A percentile compares a stretch with the other conserved stretches of the same genome.
phyloP scores from a whole-genome alignment of 2,797 vertebrate species.

The Ambastaia sidthimunki region DNA sequence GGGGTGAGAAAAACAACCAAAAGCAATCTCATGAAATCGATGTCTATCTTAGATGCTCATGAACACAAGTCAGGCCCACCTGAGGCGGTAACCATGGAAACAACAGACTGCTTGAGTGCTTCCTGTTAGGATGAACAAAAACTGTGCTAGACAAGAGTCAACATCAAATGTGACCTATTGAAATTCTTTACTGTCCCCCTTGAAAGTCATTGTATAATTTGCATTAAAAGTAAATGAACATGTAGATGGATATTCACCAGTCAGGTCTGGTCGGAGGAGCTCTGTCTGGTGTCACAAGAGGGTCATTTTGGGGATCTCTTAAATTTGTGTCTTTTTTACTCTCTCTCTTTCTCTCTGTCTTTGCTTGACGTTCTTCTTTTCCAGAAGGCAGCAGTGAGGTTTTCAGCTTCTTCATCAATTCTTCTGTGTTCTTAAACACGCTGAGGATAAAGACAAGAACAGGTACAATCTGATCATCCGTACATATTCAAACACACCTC shows the following conservation, averaged over 20 bases:
- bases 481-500: too few relatives aligned
- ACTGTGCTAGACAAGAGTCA: constrained; percentile 3
- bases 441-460: constrained; percentile 65
- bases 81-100: constrained; percentile 26
- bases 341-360: constrained; percentile 46
- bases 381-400: constrained; percentile 79
- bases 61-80: constrained; percentile 9
- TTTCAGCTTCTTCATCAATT: constrained; percentile 77
- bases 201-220: background rate
- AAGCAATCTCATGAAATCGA: background rate
- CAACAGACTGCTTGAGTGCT: background rate
- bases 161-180: constrained; percentile 12
- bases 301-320: constrained; percentile 66
- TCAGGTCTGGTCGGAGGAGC: constrained; percentile 70
- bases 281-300: constrained; percentile 76
- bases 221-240: background rate
- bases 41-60: background rate
- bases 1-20: background rate
- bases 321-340: constrained; percentile 62
- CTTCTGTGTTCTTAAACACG: constrained; percentile 82
- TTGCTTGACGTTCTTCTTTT: constrained; percentile 63
- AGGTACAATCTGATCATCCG: too few relatives aligned
- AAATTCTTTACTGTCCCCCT: background rate
- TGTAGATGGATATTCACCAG: constrained; percentile 72
- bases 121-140: background rate